Conservation (phyloP, 2,113 vertebrate species). For the Cavia porcellus region DNA sequence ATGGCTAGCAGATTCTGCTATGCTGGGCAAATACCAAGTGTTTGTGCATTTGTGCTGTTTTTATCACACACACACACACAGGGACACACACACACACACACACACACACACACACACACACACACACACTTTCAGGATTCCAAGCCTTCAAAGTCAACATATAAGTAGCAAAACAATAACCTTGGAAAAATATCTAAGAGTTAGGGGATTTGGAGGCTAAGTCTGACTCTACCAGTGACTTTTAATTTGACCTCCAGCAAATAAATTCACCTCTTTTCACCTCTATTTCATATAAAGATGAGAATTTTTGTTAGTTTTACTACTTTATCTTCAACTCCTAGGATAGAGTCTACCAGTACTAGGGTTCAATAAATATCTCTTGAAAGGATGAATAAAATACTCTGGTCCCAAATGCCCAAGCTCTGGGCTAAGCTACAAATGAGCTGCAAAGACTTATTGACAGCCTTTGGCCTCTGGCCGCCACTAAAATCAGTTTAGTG, state of each 20-base stretch:
- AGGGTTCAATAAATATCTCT: constrained; percentile 50
- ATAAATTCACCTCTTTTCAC: constrained; percentile 41
- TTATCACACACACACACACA: neutral
- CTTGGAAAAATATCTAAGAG: neutral
- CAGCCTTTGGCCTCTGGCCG: neutral
- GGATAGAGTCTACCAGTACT: neutral
- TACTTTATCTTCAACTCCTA: neutral
- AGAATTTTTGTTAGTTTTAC: constrained; percentile 51
- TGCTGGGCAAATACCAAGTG: no score
- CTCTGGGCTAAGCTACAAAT: neutral
- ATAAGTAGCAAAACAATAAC: neutral
- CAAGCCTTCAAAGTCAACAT: neutral
- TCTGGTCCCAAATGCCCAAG: neutral
- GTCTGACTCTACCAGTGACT: neutral
- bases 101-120: neutral
- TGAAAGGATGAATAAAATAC: constrained; percentile 47
- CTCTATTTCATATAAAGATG: constrained; percentile 31
- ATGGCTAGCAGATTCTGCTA: neutral
- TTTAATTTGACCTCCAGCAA: constrained; percentile 46
- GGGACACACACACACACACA: neutral
- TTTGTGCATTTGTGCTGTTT: neutral
- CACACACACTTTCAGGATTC: neutral
- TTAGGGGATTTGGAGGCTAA: neutral
- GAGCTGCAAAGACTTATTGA: neutral
- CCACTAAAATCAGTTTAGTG: neutral